Evolutionary conservation across 2,888 invertebrate genomes (phyloP).

Genomic region (Nomada flava): DNA sequence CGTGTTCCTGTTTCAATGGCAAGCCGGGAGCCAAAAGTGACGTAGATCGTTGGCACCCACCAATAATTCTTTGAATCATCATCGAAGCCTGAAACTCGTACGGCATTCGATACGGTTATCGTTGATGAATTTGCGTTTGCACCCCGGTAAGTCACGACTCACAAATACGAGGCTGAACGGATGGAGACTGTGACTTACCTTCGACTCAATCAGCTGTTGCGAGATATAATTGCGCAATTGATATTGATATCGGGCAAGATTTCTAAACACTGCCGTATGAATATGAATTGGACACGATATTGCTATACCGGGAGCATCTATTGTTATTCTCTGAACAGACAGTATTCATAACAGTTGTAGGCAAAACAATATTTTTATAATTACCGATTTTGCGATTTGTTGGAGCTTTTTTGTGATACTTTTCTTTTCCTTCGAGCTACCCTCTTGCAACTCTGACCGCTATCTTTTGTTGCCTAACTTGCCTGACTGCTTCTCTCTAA

Average conservation of each 20-base stretch:
- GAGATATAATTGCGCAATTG: not conserved
- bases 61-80: slow-evolving; percentile 42
- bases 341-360: not conserved
- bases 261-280: not conserved
- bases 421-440: too few relatives aligned
- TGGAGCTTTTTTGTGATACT: too few relatives aligned
- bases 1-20: slow-evolving; percentile 47
- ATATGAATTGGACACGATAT: too few relatives aligned
- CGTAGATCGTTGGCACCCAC: slow-evolving; percentile 46
- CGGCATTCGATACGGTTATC: slow-evolving; percentile 12
- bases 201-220: not conserved
- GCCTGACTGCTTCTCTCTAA: too few relatives aligned
- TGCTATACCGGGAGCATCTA: too few relatives aligned
- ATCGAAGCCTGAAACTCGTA: slow-evolving; percentile 22
- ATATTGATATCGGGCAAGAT: slow-evolving; percentile 1
- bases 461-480: too few relatives aligned
- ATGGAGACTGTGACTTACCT: not conserved
- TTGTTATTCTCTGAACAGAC: too few relatives aligned
- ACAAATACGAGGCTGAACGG: not conserved
- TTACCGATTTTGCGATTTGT: too few relatives aligned
- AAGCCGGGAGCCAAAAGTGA: slow-evolving; percentile 54
- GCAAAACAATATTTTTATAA: not conserved
- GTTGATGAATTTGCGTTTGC: not conserved
- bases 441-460: too few relatives aligned
- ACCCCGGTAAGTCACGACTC: not conserved